phyloP scores from a whole-genome alignment of 2,888 invertebrate species.

The Meiosimyza decipiens region DNA sequence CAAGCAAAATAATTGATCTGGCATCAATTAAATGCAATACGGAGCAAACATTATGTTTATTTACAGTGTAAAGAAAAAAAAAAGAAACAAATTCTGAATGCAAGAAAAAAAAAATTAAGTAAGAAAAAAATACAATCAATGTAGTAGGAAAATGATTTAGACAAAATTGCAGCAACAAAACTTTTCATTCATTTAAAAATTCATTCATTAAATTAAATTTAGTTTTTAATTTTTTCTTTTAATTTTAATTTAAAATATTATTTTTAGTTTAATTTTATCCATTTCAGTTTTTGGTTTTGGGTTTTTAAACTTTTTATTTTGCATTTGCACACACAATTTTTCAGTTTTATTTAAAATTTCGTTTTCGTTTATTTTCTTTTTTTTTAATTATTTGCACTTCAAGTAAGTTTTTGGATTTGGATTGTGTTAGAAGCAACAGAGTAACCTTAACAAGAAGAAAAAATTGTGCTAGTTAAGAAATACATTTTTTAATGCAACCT shows the following conservation, averaged over 20 bases:
- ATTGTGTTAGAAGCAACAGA: constrained; percentile 1
- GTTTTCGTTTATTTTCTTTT: background rate
- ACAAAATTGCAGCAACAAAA: background rate
- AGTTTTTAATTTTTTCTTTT: background rate
- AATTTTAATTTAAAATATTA: background rate
- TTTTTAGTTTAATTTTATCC: constrained; percentile 1
- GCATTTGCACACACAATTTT: no score
- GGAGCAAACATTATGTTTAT: background rate
- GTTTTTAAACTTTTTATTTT: no score
- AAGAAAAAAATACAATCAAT: no score
- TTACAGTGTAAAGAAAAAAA: background rate
- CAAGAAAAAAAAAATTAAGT: background rate
- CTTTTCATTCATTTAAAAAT: no score
- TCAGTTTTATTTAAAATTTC: no score
- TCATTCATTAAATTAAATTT: no score
- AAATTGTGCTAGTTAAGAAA: constrained; percentile 6
- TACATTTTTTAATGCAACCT: constrained; percentile 17
- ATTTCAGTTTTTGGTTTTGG: background rate
- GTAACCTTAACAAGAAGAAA: background rate
- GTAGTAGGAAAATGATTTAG: background rate
- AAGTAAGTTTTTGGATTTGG: background rate
- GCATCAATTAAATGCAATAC: constrained; percentile 4
- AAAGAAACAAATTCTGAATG: background rate
- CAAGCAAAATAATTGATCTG: constrained; percentile 12
- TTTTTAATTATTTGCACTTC: constrained; percentile 7